Evolutionary conservation across 2,113 vertebrate species (phyloP), one percentile per base, ranked within the genome.

Genomic region (Nothobranchius kuhntae): DNA sequence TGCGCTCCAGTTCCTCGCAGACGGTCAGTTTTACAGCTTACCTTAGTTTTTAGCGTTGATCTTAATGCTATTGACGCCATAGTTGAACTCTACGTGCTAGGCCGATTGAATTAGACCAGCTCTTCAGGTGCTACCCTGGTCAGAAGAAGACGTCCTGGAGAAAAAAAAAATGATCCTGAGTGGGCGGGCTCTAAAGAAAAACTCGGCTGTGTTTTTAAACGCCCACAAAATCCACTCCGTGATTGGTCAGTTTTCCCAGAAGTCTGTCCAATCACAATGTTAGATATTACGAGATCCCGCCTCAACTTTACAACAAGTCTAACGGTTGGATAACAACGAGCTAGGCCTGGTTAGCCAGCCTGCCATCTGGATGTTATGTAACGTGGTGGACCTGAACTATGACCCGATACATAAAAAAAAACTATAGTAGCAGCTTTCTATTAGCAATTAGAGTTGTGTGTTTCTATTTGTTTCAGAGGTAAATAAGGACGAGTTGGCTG

Each of bases 41-140:
- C 93, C 90, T 89, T 89, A 44, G 78, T 82, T 69, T 89, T 92
- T 26, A 90, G 54, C 30, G 81, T 64, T 40, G 89, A 89, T 83
- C 86, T 85, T 74, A 91, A 73, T 54, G 81, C 78, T 57, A 79
- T 66, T 53, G 91, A 73, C 55, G 91, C 92, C 92, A 92, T 93
- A 54, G 52, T 86, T 64, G 17, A 71, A 26, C 44, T 3, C 42
- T 45, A 15, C 15, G 44, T n/a, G 52, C 9, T 0, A 8, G 44
- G 0, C 4, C 11, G 1, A 69, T 53, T 42, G 53, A 7, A 40
- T 17, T 13, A 58, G 17, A 21, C 9, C 15, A 48, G 36, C 24
- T 52, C 45, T 9, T 12, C 60, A 68, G 62, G 61, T 6, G 42
- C 26, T 65, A 45, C 50, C 10, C 59, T 40, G 42, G 38, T 40